These are phyloP conservation scores for Ictalurus furcatus DNA, from an alignment of 2,113 vertebrate genomes.

Conservation along the genomic window DNA sequence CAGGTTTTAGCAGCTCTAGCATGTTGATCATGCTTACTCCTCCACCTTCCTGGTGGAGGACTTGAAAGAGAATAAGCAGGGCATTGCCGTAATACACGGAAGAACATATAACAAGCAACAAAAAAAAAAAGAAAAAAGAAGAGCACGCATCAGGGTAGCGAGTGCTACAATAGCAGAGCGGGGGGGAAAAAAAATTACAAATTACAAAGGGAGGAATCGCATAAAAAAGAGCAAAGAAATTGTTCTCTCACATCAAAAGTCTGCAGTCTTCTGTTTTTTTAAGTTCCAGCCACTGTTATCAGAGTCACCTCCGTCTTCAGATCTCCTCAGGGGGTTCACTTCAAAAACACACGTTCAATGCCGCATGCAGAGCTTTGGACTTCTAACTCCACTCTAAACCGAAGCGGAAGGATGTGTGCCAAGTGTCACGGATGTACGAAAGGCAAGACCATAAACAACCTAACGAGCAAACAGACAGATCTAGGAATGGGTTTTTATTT, in stretches of 20 bases:
- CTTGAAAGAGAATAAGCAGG: not conserved
- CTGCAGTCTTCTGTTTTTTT: not conserved
- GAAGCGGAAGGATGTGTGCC: not conserved
- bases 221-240: constrained; percentile 7
- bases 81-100: not conserved
- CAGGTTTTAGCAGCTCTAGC: constrained; percentile 33
- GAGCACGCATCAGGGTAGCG: not conserved
- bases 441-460: not conserved
- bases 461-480: not conserved
- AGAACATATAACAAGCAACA: not conserved
- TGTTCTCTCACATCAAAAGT: constrained; percentile 36
- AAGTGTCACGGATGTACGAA: not conserved
- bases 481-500: too few relatives aligned
- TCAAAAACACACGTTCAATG: constrained; percentile 35
- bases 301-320: constrained; percentile 28
- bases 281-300: constrained; percentile 8
- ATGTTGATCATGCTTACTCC: not conserved
- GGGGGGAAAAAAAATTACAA: not conserved
- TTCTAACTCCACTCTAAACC: constrained; percentile 16
- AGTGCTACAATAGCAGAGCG: not conserved
- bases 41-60: not conserved
- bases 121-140: not conserved
- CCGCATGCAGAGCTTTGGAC: constrained; percentile 5
- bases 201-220: constrained; percentile 27
- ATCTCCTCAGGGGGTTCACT: constrained; percentile 50